Conservation (phyloP, 2,888 invertebrate species). For the Cephonodes hylas region DNA sequence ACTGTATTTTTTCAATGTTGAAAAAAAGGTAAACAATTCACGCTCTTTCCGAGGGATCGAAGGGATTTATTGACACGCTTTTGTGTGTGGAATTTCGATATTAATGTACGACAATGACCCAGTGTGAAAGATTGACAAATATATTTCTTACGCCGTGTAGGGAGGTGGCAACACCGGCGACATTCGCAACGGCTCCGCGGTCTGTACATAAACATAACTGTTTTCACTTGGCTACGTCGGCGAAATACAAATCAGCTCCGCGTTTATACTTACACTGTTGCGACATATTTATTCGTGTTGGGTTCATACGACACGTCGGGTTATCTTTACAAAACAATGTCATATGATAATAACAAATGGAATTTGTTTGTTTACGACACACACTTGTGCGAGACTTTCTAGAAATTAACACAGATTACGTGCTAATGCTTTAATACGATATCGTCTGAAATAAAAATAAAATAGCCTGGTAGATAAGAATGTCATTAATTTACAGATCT, state of each 20-base stretch:
- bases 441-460: slow-evolving; percentile 4
- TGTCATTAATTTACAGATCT: background rate
- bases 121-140: slow-evolving; percentile 4
- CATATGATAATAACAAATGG: background rate
- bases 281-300: slow-evolving; percentile 1
- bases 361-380: background rate
- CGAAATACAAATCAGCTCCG: slow-evolving; percentile 5
- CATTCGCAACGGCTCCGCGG: background rate
- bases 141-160: background rate
- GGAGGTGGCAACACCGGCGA: background rate
- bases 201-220: slow-evolving; percentile 6
- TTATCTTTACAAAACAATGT: slow-evolving; percentile 6
- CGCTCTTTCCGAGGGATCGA: slow-evolving; percentile 1
- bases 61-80: slow-evolving; percentile 16
- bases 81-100: slow-evolving; percentile 8
- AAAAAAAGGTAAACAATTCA: slow-evolving; percentile 77
- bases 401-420: slow-evolving; percentile 6
- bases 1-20: slow-evolving; percentile 46
- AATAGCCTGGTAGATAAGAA: slow-evolving; percentile 9
- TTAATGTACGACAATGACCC: slow-evolving; percentile 6
- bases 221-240: slow-evolving; percentile 6
- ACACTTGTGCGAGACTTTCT: background rate
- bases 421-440: background rate
- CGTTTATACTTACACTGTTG: background rate
- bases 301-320: background rate